Conservation (phyloP, 2,888 invertebrate genomes). For the Pimpla rufipes region DNA sequence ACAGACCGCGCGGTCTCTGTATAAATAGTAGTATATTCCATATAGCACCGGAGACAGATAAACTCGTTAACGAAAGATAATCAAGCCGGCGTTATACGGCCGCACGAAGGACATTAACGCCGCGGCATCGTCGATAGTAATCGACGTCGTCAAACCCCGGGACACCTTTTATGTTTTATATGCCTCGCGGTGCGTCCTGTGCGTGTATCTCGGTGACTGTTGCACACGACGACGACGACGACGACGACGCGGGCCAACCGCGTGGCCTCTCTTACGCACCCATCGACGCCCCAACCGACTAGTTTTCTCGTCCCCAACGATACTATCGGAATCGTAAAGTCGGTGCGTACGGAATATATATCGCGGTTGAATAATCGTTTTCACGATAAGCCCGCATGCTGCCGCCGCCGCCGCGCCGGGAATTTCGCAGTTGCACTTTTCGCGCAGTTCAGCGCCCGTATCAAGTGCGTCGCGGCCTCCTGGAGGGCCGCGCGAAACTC, state of each 20-base stretch:
- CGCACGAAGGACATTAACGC: slow-evolving; percentile 21
- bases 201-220: too few relatives aligned
- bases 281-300: neutral
- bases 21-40: neutral
- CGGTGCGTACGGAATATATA: slow-evolving; percentile 20
- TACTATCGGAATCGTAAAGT: slow-evolving; percentile 16
- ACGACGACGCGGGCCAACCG: neutral
- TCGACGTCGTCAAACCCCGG: slow-evolving; percentile 2
- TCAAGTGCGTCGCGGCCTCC: neutral
- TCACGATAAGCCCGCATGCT: slow-evolving; percentile 27
- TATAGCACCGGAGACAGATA: neutral
- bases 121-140: slow-evolving; percentile 14
- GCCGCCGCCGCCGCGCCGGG: neutral
- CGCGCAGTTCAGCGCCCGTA: neutral
- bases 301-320: slow-evolving; percentile 25
- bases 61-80: slow-evolving; percentile 37
- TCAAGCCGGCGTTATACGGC: neutral
- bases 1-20: neutral
- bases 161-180: slow-evolving; percentile 7
- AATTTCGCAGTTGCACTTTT: slow-evolving; percentile 8
- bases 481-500: neutral
- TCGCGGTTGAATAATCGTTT: slow-evolving; percentile 46
- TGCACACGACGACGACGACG: too few relatives aligned
- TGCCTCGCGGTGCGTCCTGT: too few relatives aligned
- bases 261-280: neutral